Evolutionary conservation across 2,888 invertebrate genomes (phyloP), one percentile per base, ranked within the genome.

Genomic region (Conus canariensis): DNA sequence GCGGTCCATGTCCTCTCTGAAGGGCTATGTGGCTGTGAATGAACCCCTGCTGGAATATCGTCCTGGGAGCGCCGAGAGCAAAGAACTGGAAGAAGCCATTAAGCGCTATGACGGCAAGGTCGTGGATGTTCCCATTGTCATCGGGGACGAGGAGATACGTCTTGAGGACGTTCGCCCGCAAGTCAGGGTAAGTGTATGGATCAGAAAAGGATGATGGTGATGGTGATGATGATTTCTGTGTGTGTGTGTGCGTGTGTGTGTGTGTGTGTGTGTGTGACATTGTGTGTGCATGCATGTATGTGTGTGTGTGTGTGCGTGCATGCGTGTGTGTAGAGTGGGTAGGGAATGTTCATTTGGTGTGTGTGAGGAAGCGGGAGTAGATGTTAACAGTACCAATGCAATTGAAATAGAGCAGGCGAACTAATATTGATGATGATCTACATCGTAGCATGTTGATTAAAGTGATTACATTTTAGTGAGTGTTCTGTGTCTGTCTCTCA

Each of bases 121-220:
- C 91, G 98, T 98, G 95, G 99, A 99, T 93, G 97, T 99, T 91
- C 99, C 99, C 14, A 98, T 99, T 95, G 97, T 99, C n/a, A 98
- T 99, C 96, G 99, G 99, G n/a, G 98, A 98, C 93, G 97, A 99
- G 96, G 98, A 98, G 95, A 97, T 98, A 93, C 97, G 97, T 94
- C 98, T 98, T 0, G 97, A 98, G 91, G 97, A 97, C 94, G 97
- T 98, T 89, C 97, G 97, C 94, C 97, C 98, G 95, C 99, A 99
- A 97, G 97, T 97, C 59, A 93, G 93, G 92, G 96, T 96, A 92
- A 93, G 94, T 92, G 25, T 30, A 12, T 8, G 30, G 80, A 22
- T 12, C 45, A 45, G 30, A 45, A 45, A 45, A 45, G 45, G 45
- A 45, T 45, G 45, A 45, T 45, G 45, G 30, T 30, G 45, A 1